Evolutionary conservation across 1,140 invertebrate genomes (phyloP), one percentile per base, ranked within the genome.

Genomic region (Mercenaria mercenaria): DNA sequence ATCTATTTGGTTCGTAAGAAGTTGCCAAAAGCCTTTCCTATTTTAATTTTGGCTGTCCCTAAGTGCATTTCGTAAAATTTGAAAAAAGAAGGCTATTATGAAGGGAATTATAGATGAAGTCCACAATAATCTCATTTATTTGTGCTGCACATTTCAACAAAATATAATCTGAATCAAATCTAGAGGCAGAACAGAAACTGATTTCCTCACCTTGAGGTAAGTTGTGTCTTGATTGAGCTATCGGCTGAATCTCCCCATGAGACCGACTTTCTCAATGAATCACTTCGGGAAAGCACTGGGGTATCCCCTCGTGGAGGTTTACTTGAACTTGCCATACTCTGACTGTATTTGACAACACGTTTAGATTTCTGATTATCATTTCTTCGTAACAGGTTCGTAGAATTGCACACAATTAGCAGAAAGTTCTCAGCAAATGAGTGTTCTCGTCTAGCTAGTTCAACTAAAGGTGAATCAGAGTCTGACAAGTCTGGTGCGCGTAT

Each of bases 231-330:
- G 10, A 95, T 93, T 32, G 94, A 93, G 26, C 91, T 92, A 82
- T 95, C 94, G n/a, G 93, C 94, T 74, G 93, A 94, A 64, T 96
- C 95, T 6, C 95, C 95, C 95, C 95, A 96, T 0, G 95, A 95
- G 23, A 96, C 95, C 61, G 93, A 93, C 81, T 96, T 96, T 4
- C 95, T 86, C 43, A 93, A 90, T 0, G 94, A 94, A 82, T 95
- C 94, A 26, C 91, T 87, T 18, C 94, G 82, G 26, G 93, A 94
- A 29, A 95, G 87, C 20, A 95, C 94, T 29, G 94, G 94, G 0
- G 93, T 94, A 39, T 95, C 94, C 23, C 87, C 88, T 23, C 81
- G 90, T 15, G 93, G 93, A 50, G 93, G 92, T 82, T 94, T 92
- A 34, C 87, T 88, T 10, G 85, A 52, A 91, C 86, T 41, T 80